Evolutionary conservation across 2,888 invertebrate species (phyloP), one percentile per base, ranked within the genome.

Genomic region (Cephalotes varians): DNA sequence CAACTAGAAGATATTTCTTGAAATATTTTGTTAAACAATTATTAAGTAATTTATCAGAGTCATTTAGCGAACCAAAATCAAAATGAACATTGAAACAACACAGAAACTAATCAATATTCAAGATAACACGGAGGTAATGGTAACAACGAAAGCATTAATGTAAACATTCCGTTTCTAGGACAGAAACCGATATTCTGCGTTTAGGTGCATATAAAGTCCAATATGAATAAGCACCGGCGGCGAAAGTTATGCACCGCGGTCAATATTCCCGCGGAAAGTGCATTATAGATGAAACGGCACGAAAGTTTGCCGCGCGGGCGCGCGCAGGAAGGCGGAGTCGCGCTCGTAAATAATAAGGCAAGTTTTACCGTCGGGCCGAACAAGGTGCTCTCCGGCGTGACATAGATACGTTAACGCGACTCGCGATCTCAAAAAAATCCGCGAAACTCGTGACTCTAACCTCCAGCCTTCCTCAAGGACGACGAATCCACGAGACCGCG

Each of bases 381-480:
- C 77, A 56, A 69, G 77, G 77, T 77, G 71, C 71, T 71, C 47
- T 60, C 44, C 77, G 37, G 31, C 69, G 69, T 71, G 77, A 79
- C 77, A 79, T 56, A 58, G 77, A 79, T 79, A 71, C 71, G 71
- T 71, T 79, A 79, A 79, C 77, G 71, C 56, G 56, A 25, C 56
- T 34, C 34, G 56, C 54, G 69, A 77, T 77, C 77, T 77, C 54
- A 9, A 54, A 69, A 34, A 77, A 28, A 7, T 25, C 40, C 77
- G 71, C 56, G 77, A 79, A 71, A 6, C 76, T 77, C 77, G 77
- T 69, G 77, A 77, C 77, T 77, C 44, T 12, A 77, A 77, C 77
- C 77, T 77, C 77, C 77, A 77, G 67, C 77, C 77, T 77, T 56
- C 56, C 77, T 79, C 77, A 71, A 79, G 77, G 77, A 79, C 77